Evolutionary conservation across 2,888 invertebrate species (phyloP), one percentile per base, ranked within the genome.

Genomic region (Therioaphis trifolii): DNA sequence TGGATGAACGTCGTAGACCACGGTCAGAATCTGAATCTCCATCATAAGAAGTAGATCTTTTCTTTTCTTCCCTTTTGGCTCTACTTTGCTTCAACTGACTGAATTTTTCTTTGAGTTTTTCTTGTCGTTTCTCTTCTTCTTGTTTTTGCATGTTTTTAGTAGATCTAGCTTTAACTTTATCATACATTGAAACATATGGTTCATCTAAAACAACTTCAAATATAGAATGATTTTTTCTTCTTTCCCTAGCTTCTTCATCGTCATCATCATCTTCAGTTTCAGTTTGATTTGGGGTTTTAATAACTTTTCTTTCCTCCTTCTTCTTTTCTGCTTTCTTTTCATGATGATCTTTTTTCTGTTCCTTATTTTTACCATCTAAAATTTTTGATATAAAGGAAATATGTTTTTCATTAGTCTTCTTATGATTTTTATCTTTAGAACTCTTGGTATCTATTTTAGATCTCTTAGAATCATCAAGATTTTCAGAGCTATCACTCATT

Each of bases 131-230:
- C 89, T 96, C 95, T 89, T 96, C 96, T 88, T 95, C 95, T 88
- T 95, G 93, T 88, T 96, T 96, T 88, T 96, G 95, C 94, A 96
- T 95, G 88, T 96, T 96, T 89, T 96, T 96, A 87, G 96, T 96
- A 35, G 96, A 96, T 61, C 96, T 92, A 4, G 96, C 96, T 89
- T 97, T 97, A 0, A 97, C 96, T 89, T 98, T 98, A 88, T 98
- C 98, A 88, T 98, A 98, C 98, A 98, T 98, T 14, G 97, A 97
- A 85, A 97, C 95, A 88, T 96, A 97, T 0, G 96, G 96, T 85
- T 94, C 96, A 87, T 96, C 96, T 88, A 95, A 94, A 68, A 95
- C 93, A 84, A 96, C 95, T 88, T 96, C 96, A 89, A 96, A 96
- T 87, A 96, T 96, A 82, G 96, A 96, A 90, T 95, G 96, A 88